Evolutionary conservation across 2,888 invertebrate genomes (phyloP).

Genomic region (Strigamia transsilvanica): DNA sequence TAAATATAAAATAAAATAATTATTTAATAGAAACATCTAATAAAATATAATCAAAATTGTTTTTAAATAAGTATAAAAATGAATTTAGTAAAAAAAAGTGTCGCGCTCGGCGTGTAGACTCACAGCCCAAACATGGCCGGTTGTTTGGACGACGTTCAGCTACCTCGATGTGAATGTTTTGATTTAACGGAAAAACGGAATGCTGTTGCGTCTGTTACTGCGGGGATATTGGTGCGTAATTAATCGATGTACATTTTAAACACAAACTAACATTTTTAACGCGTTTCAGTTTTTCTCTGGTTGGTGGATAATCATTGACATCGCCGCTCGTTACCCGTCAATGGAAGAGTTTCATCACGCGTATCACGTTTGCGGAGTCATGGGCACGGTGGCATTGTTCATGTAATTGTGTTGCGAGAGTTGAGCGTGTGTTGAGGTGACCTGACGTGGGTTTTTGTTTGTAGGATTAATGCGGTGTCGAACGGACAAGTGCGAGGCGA

Average conservation of each 20-base stretch:
- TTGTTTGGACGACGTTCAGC: constrained; percentile 77
- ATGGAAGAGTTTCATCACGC: constrained; percentile 69
- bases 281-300: constrained; percentile 85
- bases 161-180: constrained; percentile 77
- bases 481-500: constrained; percentile 92
- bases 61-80: too few species aligned
- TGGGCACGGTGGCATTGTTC: constrained; percentile 91
- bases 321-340: constrained; percentile 78
- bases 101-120: not conserved
- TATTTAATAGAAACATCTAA: too few species aligned
- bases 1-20: not conserved
- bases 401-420: constrained; percentile 72
- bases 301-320: constrained; percentile 99
- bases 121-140: constrained; percentile 66
- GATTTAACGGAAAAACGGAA: constrained; percentile 88
- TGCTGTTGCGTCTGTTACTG: constrained; percentile 81
- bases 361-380: constrained; percentile 91
- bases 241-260: not conserved
- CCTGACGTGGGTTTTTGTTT: constrained; percentile 57
- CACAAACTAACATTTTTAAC: constrained; percentile 43
- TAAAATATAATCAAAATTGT: too few species aligned
- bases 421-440: not conserved
- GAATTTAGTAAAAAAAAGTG: not conserved
- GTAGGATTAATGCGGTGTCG: constrained; percentile 90
- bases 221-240: constrained; percentile 81